A percentile compares a stretch with the other conserved stretches of the same genome.
These are phyloP conservation scores for Lutraria rhynchaena DNA, from an alignment of 1,140 invertebrate species.

Conservation along the genomic window DNA sequence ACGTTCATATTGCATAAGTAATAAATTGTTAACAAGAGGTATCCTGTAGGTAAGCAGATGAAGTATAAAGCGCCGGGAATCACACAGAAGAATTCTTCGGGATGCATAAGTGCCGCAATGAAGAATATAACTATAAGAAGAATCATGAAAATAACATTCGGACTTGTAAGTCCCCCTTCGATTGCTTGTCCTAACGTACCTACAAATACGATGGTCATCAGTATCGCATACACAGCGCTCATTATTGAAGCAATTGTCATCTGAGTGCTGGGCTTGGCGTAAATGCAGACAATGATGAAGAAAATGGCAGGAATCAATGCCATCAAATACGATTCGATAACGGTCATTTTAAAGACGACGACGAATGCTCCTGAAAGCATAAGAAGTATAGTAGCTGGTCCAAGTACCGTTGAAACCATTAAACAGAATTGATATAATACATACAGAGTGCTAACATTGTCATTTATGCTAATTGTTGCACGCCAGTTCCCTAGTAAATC, in stretches of 20 bases:
- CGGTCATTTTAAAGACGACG: constrained; percentile 91
- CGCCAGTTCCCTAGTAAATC: constrained; percentile 83
- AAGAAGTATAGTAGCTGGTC: constrained; percentile 95
- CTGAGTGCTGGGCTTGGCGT: constrained; percentile 95
- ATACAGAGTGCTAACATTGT: constrained; percentile 97
- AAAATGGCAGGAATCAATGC: constrained; percentile 76
- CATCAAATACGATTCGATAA: constrained; percentile 75
- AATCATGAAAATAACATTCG: constrained; percentile 95
- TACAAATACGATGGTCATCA: constrained; percentile 99
- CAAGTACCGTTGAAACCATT: constrained; percentile 94
- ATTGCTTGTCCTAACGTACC: constrained; percentile 87
- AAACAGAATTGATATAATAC: constrained; percentile 94
- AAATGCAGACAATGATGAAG: constrained; percentile 95
- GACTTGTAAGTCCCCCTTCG: constrained; percentile 86
- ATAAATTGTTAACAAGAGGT: constrained; percentile 97
- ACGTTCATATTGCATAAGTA: constrained; percentile 99
- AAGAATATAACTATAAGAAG: constrained; percentile 90
- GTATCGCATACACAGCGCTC: constrained; percentile 96
- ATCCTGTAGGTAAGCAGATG: constrained; percentile 98
- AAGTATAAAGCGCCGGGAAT: constrained; percentile 97
- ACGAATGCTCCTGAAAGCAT: constrained; percentile 98
- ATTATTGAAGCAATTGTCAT: constrained; percentile 96
- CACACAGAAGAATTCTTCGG: constrained; percentile 99
- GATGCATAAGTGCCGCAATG: constrained; percentile 98
- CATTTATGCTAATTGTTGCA: constrained; percentile 95